A percentile compares a stretch with the other conserved stretches of the same genome.
These are phyloP conservation scores for Planococcus citri DNA, from an alignment of 1,140 invertebrate species.

Conservation along the genomic window DNA sequence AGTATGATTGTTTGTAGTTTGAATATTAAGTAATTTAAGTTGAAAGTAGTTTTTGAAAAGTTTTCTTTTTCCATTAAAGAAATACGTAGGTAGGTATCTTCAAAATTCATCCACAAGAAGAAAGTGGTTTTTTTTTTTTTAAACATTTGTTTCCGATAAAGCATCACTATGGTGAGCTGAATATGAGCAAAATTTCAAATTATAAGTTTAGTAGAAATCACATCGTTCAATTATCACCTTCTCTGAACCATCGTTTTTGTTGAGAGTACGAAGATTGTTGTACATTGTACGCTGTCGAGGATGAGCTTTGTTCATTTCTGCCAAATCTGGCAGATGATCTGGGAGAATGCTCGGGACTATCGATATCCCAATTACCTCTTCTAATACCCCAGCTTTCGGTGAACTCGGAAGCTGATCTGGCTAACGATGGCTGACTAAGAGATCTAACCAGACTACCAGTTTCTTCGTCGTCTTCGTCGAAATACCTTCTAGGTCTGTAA, in stretches of 20 bases:
- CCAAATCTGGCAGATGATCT: constrained; percentile 25
- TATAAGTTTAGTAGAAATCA: too few relatives aligned
- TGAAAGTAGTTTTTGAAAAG: too few relatives aligned
- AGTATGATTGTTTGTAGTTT: too few relatives aligned
- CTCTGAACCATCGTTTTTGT: constrained; percentile 25
- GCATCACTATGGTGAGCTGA: too few relatives aligned
- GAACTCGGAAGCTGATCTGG: constrained; percentile 70
- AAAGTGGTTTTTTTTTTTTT: too few relatives aligned
- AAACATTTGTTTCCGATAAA: too few relatives aligned
- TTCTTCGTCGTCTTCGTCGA: constrained; percentile 38
- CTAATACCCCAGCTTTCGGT: constrained; percentile 58
- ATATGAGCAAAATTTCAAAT: too few relatives aligned
- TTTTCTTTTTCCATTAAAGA: too few relatives aligned
- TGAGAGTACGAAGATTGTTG: constrained; percentile 22
- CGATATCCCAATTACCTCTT: constrained; percentile 27
- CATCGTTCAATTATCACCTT: not conserved
- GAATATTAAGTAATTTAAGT: too few relatives aligned
- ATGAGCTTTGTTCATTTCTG: not conserved
- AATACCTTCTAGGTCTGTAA: constrained; percentile 37
- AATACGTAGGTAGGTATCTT: too few relatives aligned
- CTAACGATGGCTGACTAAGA: constrained; percentile 64
- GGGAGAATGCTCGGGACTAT: constrained; percentile 30
- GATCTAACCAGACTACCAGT: constrained; percentile 56
- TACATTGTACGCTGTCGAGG: constrained; percentile 21
- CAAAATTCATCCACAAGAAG: too few relatives aligned